Conservation (phyloP, 2,113 vertebrate species). For the Spheniscus mendiculus region DNA sequence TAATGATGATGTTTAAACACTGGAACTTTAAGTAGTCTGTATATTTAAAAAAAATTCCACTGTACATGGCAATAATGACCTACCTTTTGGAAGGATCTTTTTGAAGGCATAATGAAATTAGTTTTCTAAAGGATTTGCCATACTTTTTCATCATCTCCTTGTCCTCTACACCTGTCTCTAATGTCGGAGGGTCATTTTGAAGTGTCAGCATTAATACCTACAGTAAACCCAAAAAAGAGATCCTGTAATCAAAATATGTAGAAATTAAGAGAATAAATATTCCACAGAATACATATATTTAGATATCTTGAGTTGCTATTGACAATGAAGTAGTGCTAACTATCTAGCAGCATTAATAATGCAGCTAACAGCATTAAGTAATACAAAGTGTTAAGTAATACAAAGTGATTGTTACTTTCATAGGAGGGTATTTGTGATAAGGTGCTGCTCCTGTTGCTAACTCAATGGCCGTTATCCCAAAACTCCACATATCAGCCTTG, state of each 20-base stretch:
- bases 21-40: neutral
- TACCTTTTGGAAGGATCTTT: slow-evolving; percentile 99
- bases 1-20: neutral
- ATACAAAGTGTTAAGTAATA: neutral
- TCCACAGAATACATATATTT: neutral
- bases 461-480: slow-evolving; percentile 98
- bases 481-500: slow-evolving; percentile 99
- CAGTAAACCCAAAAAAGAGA: slow-evolving; percentile 27
- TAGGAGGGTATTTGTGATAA: slow-evolving; percentile 98
- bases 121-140: slow-evolving; percentile 97
- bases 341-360: neutral
- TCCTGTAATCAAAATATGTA: neutral
- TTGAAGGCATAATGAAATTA: slow-evolving; percentile 97
- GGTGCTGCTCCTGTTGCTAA: slow-evolving; percentile 95
- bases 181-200: slow-evolving; percentile 95
- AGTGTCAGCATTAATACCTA: slow-evolving; percentile 98
- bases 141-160: slow-evolving; percentile 98
- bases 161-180: slow-evolving; percentile 96
- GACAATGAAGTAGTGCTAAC: neutral
- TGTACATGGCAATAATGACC: neutral
- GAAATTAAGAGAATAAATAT: neutral
- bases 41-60: neutral
- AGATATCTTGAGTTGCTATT: neutral
- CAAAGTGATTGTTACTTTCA: slow-evolving; percentile 87
- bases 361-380: neutral